Conservation (phyloP, 2,888 invertebrate genomes). For the Sicus ferrugineus region DNA sequence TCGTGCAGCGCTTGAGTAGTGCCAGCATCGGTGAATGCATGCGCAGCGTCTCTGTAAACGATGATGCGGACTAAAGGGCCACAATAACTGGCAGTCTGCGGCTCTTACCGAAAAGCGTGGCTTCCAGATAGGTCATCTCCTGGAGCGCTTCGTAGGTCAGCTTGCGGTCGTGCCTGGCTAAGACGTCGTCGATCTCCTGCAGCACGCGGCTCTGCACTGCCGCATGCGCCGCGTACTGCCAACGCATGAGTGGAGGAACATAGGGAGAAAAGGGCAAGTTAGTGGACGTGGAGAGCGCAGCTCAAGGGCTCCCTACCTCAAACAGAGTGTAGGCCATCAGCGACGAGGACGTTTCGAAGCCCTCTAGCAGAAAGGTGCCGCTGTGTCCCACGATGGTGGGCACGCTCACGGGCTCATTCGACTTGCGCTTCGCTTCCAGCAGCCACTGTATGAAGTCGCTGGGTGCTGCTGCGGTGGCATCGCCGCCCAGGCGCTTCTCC, state of each 20-base stretch:
- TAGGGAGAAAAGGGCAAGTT: background rate
- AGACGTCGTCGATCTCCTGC: conserved; percentile 47
- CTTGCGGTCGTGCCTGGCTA: conserved; percentile 41
- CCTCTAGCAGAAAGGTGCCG: conserved; percentile 52
- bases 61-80: background rate
- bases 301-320: conserved; percentile 46
- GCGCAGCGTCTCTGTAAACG: conserved; percentile 49
- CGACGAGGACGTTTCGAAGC: conserved; percentile 55
- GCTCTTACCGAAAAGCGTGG: conserved; percentile 46
- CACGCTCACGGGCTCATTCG: conserved; percentile 42
- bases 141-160: conserved; percentile 45
- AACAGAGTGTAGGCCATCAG: conserved; percentile 52
- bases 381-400: conserved; percentile 50
- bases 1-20: conserved; percentile 52
- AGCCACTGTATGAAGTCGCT: conserved; percentile 51
- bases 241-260: background rate
- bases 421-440: conserved; percentile 43
- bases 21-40: conserved; percentile 54
- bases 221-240: conserved; percentile 43
- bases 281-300: background rate
- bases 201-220: conserved; percentile 45
- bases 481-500: conserved; percentile 33
- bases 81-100: background rate
- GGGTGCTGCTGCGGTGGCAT: background rate
- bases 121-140: conserved; percentile 50